Conservation (phyloP, 2,888 invertebrate genomes). For the Ctena decussata region DNA sequence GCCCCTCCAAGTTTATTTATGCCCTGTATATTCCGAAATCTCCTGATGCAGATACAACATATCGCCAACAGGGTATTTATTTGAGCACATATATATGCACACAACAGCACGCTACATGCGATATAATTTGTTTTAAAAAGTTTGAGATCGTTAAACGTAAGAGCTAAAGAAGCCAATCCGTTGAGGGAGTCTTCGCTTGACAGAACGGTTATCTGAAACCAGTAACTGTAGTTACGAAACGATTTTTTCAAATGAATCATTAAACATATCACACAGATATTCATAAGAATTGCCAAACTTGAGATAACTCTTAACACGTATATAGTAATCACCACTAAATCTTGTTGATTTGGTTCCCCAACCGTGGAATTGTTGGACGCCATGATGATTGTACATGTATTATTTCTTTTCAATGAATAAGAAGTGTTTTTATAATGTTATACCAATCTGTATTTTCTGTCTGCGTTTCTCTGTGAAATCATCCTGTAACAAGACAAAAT, state of each 20-base stretch:
- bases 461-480: no score
- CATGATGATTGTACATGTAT: no score
- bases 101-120: not conserved
- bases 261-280: not conserved
- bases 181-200: not conserved
- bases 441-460: no score
- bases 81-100: not conserved
- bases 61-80: not conserved
- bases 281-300: not conserved
- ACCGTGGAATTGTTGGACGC: no score
- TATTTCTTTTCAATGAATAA: no score
- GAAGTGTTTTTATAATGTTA: no score
- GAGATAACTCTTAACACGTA: not conserved
- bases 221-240: not conserved
- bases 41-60: not conserved
- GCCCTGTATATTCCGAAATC: not conserved
- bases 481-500: no score
- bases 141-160: not conserved
- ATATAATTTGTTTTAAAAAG: not conserved
- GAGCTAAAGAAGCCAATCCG: not conserved
- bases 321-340: no score
- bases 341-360: no score
- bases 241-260: not conserved
- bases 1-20: not conserved
- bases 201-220: not conserved